These are phyloP conservation scores for Cistogaster globosa DNA, from an alignment of 2,888 invertebrate species.

Conservation along the genomic window DNA sequence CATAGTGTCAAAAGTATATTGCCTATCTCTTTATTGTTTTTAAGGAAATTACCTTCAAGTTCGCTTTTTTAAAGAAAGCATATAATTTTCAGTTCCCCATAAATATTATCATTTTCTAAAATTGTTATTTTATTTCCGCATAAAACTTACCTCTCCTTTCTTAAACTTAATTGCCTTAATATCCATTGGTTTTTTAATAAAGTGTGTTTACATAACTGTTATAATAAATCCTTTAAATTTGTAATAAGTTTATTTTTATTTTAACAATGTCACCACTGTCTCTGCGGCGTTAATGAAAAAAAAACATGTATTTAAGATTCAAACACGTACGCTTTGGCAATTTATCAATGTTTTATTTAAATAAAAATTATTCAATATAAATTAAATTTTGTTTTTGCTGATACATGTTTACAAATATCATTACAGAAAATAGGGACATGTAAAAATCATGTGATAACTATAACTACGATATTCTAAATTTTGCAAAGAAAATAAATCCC, in stretches of 20 bases:
- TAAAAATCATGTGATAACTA: constrained; percentile 54
- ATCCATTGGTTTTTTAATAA: no score
- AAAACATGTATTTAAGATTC: constrained; percentile 21
- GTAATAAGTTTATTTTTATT: neutral
- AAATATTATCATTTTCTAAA: neutral
- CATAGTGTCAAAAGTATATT: no score
- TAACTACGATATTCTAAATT: neutral
- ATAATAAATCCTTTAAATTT: no score
- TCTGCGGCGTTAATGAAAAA: constrained; percentile 18
- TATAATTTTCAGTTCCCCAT: neutral
- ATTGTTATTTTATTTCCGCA: constrained; percentile 60
- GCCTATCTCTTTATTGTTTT: no score
- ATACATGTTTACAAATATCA: constrained; percentile 18
- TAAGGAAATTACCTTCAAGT: neutral
- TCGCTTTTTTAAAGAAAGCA: neutral
- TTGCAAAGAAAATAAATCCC: neutral
- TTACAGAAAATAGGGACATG: constrained; percentile 48
- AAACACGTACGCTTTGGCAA: constrained; percentile 54
- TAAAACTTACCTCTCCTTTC: neutral
- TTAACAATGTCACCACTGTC: constrained; percentile 55
- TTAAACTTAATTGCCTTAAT: neutral
- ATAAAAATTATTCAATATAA: constrained; percentile 12
- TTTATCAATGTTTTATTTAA: constrained; percentile 66
- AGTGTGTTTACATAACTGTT: neutral
- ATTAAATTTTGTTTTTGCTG: no score